Percentiles rank a stretch among this genome's conserved stretches.
Conservation (phyloP, 2,113 vertebrate genomes). For the Labeo rohita region DNA sequence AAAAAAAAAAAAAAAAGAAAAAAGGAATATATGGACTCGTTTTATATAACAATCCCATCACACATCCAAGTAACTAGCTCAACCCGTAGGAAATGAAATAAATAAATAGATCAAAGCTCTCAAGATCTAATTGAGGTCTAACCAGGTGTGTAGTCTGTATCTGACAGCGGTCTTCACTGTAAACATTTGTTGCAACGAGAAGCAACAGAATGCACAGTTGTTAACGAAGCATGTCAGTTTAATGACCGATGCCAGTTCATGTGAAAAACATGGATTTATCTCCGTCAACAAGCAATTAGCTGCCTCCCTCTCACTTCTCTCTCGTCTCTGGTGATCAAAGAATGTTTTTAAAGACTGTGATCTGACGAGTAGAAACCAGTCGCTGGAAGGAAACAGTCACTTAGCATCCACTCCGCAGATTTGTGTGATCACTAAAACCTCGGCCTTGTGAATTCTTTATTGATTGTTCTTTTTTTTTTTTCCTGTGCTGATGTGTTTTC, state of each 20-base stretch:
- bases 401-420: background rate
- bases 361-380: constrained; percentile 27
- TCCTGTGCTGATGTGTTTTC: background rate
- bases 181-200: constrained; percentile 21
- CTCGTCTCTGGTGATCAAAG: constrained; percentile 28
- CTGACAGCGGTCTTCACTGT: constrained; percentile 19
- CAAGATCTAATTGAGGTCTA: constrained; percentile 25
- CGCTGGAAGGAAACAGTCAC: constrained; percentile 25
- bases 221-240: constrained; percentile 32
- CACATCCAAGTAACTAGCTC: background rate
- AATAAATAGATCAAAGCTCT: constrained; percentile 35
- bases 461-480: background rate
- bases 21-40: background rate
- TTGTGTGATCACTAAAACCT: constrained; percentile 19
- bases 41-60: background rate
- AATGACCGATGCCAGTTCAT: constrained; percentile 7
- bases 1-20: background rate
- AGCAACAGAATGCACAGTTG: constrained; percentile 34
- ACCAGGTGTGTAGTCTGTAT: constrained; percentile 28
- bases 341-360: constrained; percentile 11
- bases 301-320: background rate
- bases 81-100: constrained; percentile 9
- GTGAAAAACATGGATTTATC: constrained; percentile 31
- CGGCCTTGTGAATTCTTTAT: background rate
- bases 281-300: constrained; percentile 38